Evolutionary conservation across 2,888 invertebrate species (phyloP).

Genomic region (Drosophila meridionalis): DNA sequence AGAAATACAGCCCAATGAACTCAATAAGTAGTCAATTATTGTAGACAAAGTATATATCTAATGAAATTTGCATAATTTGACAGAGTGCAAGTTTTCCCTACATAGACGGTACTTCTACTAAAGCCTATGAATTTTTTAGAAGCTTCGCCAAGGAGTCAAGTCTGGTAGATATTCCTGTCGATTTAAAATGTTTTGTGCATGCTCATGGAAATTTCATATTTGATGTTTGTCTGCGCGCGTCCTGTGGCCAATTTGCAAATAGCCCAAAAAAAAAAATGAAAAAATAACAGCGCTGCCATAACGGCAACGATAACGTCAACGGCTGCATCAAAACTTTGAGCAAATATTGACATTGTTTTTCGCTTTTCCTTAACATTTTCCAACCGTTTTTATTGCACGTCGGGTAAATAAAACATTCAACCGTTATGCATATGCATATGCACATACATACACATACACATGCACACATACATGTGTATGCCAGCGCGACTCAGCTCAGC

Average conservation of each 20-base stretch:
- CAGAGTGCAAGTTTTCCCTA: not conserved
- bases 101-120: not conserved
- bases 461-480: conserved; percentile 44
- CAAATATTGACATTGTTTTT: conserved; percentile 68
- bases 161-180: not conserved
- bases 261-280: conserved; percentile 29
- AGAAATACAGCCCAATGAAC: not conserved
- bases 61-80: not conserved
- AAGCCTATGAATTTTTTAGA: not conserved
- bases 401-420: conserved; percentile 63
- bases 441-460: conserved; percentile 14
- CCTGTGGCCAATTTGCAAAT: conserved; percentile 39
- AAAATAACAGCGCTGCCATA: conserved; percentile 27
- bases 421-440: conserved; percentile 51
- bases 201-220: conserved; percentile 40
- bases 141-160: no score
- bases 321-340: conserved; percentile 47
- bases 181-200: conserved; percentile 2
- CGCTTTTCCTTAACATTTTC: conserved; percentile 27
- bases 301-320: conserved; percentile 22
- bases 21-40: not conserved
- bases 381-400: conserved; percentile 16
- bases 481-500: conserved; percentile 26
- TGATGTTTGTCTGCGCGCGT: conserved; percentile 36
- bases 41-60: not conserved